Evolutionary conservation across 2,888 invertebrate species (phyloP).

Genomic region (Pterostichus niger): DNA sequence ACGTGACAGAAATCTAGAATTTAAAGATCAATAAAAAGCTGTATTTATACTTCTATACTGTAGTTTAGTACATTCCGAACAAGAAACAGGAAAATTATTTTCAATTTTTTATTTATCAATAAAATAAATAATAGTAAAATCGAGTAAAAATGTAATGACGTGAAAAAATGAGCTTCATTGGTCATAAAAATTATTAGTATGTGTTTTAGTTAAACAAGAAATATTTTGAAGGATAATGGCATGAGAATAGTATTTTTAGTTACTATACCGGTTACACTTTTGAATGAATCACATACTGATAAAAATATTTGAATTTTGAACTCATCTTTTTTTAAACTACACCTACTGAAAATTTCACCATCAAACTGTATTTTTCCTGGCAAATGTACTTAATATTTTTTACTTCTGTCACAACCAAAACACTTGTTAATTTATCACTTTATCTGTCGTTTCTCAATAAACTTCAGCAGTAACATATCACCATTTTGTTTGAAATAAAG

Average conservation of each 20-base stretch:
- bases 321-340: conserved; percentile 19
- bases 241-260: conserved; percentile 16
- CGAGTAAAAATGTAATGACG: too few species aligned
- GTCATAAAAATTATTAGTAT: background rate
- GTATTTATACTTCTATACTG: conserved; percentile 2
- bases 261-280: background rate
- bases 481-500: background rate
- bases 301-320: conserved; percentile 48
- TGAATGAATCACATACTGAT: conserved; percentile 31
- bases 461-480: background rate
- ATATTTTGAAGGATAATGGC: conserved; percentile 36
- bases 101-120: conserved; percentile 5
- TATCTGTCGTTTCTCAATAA: background rate
- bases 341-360: conserved; percentile 22
- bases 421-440: conserved; percentile 25
- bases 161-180: too few species aligned
- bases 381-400: conserved; percentile 5
- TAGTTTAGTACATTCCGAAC: background rate
- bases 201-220: conserved; percentile 3
- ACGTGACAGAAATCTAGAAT: conserved; percentile 30
- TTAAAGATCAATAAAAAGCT: conserved; percentile 7
- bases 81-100: background rate
- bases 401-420: background rate
- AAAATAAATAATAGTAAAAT: too few species aligned
- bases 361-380: conserved; percentile 32